Evolutionary conservation across 2,797 vertebrate genomes (phyloP).

Genomic region (Psittacula derbiana): DNA sequence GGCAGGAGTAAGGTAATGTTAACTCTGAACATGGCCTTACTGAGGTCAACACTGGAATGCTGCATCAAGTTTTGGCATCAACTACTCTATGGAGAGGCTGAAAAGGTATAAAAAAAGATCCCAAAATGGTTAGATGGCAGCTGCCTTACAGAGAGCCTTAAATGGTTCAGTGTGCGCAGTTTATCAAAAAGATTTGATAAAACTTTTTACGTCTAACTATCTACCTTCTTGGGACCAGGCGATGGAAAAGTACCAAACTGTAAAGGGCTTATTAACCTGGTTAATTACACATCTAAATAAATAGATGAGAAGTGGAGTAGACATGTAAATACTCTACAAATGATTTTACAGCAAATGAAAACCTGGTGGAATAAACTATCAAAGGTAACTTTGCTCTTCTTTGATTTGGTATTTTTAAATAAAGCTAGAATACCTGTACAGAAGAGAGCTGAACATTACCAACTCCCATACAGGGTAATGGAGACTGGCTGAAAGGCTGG

Average conservation of each 20-base stretch:
- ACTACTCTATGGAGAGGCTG: not conserved
- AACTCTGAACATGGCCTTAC: not conserved
- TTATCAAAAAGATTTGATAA: not conserved
- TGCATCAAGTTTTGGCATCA: not conserved
- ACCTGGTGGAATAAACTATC: not conserved
- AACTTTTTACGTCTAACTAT: not conserved
- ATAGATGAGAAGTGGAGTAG: not conserved
- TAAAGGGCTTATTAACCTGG: not conserved
- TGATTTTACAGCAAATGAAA: not conserved
- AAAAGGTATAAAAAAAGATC: not conserved
- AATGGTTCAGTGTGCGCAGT: not conserved
- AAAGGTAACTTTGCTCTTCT: not conserved
- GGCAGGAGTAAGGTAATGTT: not conserved
- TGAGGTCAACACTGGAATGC: not conserved
- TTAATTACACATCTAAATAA: not conserved
- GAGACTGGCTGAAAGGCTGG: not conserved
- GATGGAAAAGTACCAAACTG: not conserved
- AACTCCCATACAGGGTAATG: not conserved
- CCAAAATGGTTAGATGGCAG: not conserved
- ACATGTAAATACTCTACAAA: not conserved
- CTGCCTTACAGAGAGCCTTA: not conserved
- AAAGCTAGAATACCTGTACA: not conserved
- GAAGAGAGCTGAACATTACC: not conserved
- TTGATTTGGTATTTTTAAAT: not conserved
- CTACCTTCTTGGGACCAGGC: accelerated